phyloP scores from a whole-genome alignment of 2,797 vertebrate species.

The Naso thynnoides region DNA sequence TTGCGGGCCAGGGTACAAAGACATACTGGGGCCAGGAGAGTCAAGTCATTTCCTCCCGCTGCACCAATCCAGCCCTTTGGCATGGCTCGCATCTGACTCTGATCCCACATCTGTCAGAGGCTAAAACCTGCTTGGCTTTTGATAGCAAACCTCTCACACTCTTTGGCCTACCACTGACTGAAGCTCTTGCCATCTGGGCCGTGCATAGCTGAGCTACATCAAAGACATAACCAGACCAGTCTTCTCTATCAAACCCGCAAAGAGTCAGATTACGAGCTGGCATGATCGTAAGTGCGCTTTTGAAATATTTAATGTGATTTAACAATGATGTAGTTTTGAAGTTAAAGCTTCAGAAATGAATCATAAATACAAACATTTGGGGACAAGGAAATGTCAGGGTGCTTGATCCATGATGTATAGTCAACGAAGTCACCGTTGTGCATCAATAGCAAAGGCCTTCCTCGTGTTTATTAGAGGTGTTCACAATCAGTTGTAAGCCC shows the following conservation, averaged over 20 bases:
- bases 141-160: constrained; percentile 65
- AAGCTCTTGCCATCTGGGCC: constrained; percentile 42
- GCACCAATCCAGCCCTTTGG: constrained; percentile 73
- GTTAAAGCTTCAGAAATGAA: constrained; percentile 29
- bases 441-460: constrained; percentile 60
- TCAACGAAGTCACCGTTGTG: constrained; percentile 43
- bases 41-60: constrained; percentile 79
- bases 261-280: constrained; percentile 35
- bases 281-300: background rate
- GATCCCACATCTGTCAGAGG: constrained; percentile 76
- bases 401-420: constrained; percentile 43
- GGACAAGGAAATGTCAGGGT: constrained; percentile 14
- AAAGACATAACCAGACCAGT: constrained; percentile 54
- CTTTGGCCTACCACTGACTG: constrained; percentile 52
- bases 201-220: constrained; percentile 60
- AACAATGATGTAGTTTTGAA: constrained; percentile 21
- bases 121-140: constrained; percentile 71
- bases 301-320: constrained; percentile 35
- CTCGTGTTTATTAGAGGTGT: constrained; percentile 75
- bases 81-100: constrained; percentile 69
- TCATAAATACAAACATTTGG: constrained; percentile 38
- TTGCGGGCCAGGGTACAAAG: constrained; percentile 71
- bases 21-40: constrained; percentile 62
- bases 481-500: constrained; percentile 64
- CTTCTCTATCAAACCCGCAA: constrained; percentile 39